Conservation (phyloP, 2,113 vertebrate genomes). For the Circaetus cinerascens region DNA sequence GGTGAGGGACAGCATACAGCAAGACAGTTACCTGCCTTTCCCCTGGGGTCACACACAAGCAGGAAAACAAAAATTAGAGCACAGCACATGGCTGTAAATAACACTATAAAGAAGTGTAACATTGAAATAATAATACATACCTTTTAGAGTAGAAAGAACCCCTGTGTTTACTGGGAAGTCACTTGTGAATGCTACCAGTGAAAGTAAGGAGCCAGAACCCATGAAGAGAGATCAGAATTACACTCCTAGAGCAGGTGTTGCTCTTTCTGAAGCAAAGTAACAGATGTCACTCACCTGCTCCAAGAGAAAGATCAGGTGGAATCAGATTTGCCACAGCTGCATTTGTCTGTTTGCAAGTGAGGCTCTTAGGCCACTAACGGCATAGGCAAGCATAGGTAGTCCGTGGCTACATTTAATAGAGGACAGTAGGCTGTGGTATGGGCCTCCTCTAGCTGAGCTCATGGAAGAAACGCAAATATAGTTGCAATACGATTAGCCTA, state of each 20-base stretch:
- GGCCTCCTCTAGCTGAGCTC: not conserved
- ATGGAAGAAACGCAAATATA: not conserved
- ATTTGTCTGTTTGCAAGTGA: not conserved
- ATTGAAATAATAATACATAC: not conserved
- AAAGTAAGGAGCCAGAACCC: not conserved
- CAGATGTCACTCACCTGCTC: not conserved
- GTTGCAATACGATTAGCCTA: not conserved
- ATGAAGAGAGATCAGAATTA: not conserved
- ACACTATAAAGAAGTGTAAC: not conserved
- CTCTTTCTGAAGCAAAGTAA: not conserved
- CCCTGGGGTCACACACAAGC: too few relatives aligned
- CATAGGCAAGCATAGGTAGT: not conserved
- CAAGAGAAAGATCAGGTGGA: not conserved
- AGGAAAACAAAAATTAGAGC: not conserved
- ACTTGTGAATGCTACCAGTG: not conserved
- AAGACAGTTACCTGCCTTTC: not conserved
- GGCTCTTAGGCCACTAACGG: not conserved
- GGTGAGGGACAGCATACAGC: not conserved
- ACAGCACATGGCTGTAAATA: not conserved
- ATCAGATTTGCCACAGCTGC: not conserved
- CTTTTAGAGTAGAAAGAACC: accelerated
- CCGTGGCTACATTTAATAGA: not conserved
- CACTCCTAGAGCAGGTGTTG: accelerated
- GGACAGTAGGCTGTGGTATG: accelerated
- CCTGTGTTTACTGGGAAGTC: not conserved